phyloP scores from a whole-genome alignment of 2,113 vertebrate species.

The Melanerpes aurifrons region DNA sequence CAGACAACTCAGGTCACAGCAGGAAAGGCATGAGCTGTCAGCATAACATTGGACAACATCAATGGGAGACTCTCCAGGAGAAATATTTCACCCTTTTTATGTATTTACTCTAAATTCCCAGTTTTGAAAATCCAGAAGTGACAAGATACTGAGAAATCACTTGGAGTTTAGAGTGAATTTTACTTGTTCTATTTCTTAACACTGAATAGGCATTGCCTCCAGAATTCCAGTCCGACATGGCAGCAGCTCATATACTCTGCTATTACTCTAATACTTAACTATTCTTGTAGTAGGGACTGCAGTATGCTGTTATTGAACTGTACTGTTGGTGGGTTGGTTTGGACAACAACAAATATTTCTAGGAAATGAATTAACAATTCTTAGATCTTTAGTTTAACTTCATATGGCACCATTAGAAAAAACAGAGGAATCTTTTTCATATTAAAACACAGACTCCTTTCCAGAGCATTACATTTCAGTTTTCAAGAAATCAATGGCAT shows the following conservation, averaged over 20 bases:
- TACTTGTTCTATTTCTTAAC: neutral
- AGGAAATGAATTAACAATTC: neutral
- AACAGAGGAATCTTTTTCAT: neutral
- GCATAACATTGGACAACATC: rapidly evolving
- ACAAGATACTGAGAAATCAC: neutral
- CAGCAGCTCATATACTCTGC: neutral
- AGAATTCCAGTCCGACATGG: neutral
- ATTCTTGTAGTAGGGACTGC: neutral
- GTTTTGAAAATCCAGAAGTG: neutral
- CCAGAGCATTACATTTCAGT: neutral
- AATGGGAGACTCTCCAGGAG: neutral
- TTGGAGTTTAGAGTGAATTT: neutral
- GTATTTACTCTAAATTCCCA: neutral
- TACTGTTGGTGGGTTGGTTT: neutral
- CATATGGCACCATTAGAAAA: neutral
- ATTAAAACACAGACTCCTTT: neutral
- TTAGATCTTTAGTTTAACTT: neutral
- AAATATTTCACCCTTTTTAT: neutral
- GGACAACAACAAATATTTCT: neutral
- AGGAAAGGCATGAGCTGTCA: neutral
- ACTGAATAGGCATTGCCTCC: neutral
- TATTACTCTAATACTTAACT: neutral
- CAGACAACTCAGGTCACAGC: neutral
- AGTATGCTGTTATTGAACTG: neutral
- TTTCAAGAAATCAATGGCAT: neutral